Conservation (phyloP, 2,113 vertebrate genomes). For the Hydropotes inermis region DNA sequence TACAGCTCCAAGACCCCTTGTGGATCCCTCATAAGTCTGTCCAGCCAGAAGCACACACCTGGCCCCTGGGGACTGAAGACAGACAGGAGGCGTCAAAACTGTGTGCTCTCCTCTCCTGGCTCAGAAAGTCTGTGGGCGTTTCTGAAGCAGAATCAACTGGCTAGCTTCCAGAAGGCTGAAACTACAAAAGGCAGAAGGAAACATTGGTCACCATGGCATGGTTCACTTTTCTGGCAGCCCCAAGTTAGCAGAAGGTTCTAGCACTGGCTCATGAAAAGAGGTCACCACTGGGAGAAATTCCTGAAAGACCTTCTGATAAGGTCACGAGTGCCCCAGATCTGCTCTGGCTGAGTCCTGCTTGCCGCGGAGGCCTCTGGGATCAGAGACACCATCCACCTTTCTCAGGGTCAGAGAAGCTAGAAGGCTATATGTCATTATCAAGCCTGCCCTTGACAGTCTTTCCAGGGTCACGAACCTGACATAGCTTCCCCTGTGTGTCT, state of each 20-base stretch:
- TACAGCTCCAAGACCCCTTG: neutral
- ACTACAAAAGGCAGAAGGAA: neutral
- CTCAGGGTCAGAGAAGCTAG: neutral
- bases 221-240: neutral
- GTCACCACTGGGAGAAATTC: neutral
- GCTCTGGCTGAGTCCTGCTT: neutral
- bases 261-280: neutral
- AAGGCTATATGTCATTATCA: rapidly evolving
- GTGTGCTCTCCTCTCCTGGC: neutral
- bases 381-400: neutral
- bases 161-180: neutral
- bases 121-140: neutral
- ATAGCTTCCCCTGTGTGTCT: rapidly evolving
- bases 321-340: neutral
- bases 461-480: neutral
- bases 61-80: rapidly evolving
- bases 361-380: rapidly evolving
- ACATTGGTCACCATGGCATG: too few relatives aligned
- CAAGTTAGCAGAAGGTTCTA: neutral
- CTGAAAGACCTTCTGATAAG: neutral
- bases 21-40: rapidly evolving
- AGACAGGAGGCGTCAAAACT: neutral
- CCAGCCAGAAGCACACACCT: rapidly evolving
- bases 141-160: neutral
- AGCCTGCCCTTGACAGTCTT: neutral